A percentile compares a stretch with the other conserved stretches of the same genome.
Evolutionary conservation across 2,888 invertebrate species (phyloP).

Genomic region (Drosophila nigritarsus): DNA sequence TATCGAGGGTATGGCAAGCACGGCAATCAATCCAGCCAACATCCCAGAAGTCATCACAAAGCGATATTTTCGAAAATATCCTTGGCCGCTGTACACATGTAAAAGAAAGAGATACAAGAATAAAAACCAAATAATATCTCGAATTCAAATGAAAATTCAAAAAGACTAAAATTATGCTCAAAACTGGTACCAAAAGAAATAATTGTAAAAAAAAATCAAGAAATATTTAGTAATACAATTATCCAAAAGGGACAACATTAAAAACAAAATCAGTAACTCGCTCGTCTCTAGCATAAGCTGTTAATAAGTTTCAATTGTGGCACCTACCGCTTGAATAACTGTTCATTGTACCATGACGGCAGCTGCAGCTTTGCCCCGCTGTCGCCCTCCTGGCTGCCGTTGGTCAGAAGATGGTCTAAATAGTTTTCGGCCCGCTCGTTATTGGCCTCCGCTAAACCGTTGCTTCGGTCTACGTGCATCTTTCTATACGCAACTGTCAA

Average conservation of each 20-base stretch:
- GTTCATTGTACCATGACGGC: slow-evolving; percentile 89
- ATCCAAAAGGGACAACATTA: neutral
- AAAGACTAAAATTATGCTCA: neutral
- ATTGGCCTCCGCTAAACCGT: slow-evolving; percentile 11
- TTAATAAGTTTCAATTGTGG: neutral
- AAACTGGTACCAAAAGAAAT: neutral
- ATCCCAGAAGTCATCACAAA: slow-evolving; percentile 90
- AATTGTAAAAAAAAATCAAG: neutral
- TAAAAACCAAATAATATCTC: neutral
- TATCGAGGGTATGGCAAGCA: slow-evolving; percentile 91
- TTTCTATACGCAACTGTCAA: slow-evolving; percentile 26
- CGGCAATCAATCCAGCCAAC: slow-evolving; percentile 90
- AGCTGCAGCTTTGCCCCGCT: slow-evolving; percentile 85
- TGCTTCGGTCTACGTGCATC: slow-evolving; percentile 33
- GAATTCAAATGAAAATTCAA: neutral
- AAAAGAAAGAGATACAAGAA: neutral
- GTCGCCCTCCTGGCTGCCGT: slow-evolving; percentile 82
- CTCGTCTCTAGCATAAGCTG: neutral
- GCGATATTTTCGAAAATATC: slow-evolving; percentile 89
- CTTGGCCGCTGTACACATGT: slow-evolving; percentile 88
- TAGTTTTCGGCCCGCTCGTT: slow-evolving; percentile 70
- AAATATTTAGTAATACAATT: neutral
- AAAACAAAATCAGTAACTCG: neutral
- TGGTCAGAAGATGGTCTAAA: slow-evolving; percentile 78
- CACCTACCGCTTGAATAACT: slow-evolving; percentile 88